These are phyloP conservation scores for Condylura cristata DNA, from an alignment of 2,113 vertebrate species.

Conservation along the genomic window DNA sequence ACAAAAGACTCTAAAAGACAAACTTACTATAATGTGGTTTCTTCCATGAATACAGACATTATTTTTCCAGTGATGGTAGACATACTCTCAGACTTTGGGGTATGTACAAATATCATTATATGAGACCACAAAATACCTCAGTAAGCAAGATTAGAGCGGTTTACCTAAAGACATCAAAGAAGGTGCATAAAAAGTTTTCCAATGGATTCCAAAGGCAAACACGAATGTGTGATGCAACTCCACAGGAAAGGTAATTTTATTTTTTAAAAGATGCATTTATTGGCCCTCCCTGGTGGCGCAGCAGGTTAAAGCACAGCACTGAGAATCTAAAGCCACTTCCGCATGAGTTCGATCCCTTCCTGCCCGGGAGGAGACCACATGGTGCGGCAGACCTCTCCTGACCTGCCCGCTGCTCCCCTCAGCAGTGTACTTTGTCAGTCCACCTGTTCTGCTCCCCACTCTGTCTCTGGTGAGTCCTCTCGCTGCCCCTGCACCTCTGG, in stretches of 20 bases:
- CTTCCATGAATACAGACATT: not conserved
- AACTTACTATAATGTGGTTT: not conserved
- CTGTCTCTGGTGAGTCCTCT: no score
- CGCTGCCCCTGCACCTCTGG: no score
- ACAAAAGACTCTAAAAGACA: conserved; percentile 3
- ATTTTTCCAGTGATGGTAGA: conserved; percentile 1
- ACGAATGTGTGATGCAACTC: not conserved
- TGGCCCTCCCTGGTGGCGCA: no score
- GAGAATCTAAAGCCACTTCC: no score
- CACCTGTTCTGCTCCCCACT: no score
- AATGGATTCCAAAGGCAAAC: not conserved
- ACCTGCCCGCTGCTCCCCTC: no score
- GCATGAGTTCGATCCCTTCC: no score
- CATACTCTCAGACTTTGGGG: not conserved
- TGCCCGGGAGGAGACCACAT: no score
- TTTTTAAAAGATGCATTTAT: no score
- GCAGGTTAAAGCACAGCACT: no score
- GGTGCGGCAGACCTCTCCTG: no score
- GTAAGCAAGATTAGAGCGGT: not conserved
- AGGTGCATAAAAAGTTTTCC: not conserved
- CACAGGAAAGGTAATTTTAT: not conserved
- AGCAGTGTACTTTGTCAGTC: no score
- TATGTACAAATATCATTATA: not conserved
- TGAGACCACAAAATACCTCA: not conserved
- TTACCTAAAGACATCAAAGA: not conserved